These are phyloP conservation scores for Nasonovia ribisnigri DNA, from an alignment of 2,888 invertebrate genomes.

Conservation along the genomic window DNA sequence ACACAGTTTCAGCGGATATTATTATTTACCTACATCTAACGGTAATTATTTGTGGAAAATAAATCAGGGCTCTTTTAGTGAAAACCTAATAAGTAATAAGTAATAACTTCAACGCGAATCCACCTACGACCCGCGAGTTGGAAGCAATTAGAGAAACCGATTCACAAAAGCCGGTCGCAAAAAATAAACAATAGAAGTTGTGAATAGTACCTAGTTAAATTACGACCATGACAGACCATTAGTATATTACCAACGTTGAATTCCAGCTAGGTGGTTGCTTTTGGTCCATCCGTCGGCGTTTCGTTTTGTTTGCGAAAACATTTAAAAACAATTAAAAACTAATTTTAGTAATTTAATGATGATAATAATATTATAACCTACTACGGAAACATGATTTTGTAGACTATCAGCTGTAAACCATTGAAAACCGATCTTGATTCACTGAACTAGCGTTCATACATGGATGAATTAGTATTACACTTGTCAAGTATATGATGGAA, in stretches of 20 bases:
- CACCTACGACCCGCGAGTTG: background rate
- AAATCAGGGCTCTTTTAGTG: background rate
- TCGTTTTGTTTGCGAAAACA: background rate
- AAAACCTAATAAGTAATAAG: conserved; percentile 21
- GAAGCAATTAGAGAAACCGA: conserved; percentile 1
- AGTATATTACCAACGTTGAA: background rate
- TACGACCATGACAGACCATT: background rate
- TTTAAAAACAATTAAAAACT: background rate
- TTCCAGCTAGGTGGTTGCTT: background rate
- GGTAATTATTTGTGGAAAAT: background rate
- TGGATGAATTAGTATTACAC: background rate
- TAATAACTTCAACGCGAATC: conserved; percentile 5
- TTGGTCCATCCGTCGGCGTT: background rate
- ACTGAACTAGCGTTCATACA: background rate
- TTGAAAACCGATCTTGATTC: background rate
- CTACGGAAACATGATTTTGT: background rate
- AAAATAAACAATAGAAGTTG: background rate
- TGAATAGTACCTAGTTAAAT: background rate
- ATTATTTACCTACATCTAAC: background rate
- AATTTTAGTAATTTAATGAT: background rate
- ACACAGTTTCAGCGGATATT: background rate
- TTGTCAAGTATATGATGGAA: background rate
- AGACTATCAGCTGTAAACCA: background rate
- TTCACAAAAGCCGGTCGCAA: background rate
- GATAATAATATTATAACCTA: background rate